Conservation (phyloP, 2,888 invertebrate species). For the Oeneis ivallda region DNA sequence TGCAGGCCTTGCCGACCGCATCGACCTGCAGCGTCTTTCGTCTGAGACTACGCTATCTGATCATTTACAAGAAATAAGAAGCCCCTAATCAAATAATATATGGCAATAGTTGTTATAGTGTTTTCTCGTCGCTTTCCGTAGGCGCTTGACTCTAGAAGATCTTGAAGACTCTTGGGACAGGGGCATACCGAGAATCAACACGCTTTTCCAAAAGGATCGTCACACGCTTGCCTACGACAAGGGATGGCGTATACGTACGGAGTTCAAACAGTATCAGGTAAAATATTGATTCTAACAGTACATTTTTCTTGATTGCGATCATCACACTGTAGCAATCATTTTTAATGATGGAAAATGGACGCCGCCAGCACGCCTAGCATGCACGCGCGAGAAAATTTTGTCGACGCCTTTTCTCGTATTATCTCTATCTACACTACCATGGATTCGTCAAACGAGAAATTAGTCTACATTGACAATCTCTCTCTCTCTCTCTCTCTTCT, state of each 20-base stretch:
- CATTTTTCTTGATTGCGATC: too few species aligned
- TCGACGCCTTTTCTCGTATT: too few species aligned
- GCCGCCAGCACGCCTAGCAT: too few species aligned
- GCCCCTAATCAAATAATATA: background rate
- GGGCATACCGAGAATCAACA: conserved; percentile 99
- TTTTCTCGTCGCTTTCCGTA: conserved; percentile 44
- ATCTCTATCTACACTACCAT: too few species aligned
- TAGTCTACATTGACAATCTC: too few species aligned
- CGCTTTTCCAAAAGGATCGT: conserved; percentile 99
- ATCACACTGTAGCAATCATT: too few species aligned
- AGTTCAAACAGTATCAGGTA: conserved; percentile 99
- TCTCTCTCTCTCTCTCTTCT: too few species aligned
- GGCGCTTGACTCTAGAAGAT: conserved; percentile 97
- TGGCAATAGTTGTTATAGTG: background rate
- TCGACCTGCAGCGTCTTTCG: conserved; percentile 38
- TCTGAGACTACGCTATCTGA: conserved; percentile 68
- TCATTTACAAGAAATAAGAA: conserved; percentile 37
- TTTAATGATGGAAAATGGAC: too few species aligned
- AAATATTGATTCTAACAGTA: conserved; percentile 28
- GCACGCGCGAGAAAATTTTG: too few species aligned
- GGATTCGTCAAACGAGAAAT: too few species aligned
- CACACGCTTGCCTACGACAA: conserved; percentile 99
- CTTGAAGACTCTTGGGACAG: conserved; percentile 99
- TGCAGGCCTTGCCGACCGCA: conserved; percentile 51
- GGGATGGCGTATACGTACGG: conserved; percentile 99